Evolutionary conservation across 2,113 vertebrate genomes (phyloP), one percentile per base, ranked within the genome.

Genomic region (Myocastor coypus): DNA sequence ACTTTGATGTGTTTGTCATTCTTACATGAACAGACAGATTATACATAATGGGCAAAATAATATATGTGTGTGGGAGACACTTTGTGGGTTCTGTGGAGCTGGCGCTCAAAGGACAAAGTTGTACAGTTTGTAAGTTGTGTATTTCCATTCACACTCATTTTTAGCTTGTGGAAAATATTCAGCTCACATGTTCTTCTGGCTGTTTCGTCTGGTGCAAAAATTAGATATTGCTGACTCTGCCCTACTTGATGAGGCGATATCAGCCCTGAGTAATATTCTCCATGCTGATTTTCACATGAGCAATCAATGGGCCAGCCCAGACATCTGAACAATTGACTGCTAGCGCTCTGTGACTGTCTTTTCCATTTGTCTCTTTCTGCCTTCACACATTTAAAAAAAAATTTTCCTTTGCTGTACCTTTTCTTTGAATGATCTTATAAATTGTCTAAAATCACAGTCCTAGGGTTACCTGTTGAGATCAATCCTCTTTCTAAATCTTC

Each of bases 161-260:
- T 89, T 32, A 91, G 13, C 16, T 61, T 89, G n/a, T 92, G 5
- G 82, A 68, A 95, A 82, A 68, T 75, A 94, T 69, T 93, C 94
- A 85, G 81, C 52, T 94, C 55, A 92, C 77, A n/a, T 26, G 8
- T 86, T 91, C 73, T 82, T 81, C 40, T 88, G 50, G 87, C 46
- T 94, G 57, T 89, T 7, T 95, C 92, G 68, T 64, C 26, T 93
- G 61, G 57, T 63, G 26, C 26, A 94, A 94, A 91, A 94, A 94
- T 92, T 96, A 96, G 90, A 92, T 82, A 87, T n/a, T 95, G 93
- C 90, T 96, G 64, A 93, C n/a, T 96, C 11, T 30, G 69, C 64
- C 22, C 59, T 87, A 92, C 46, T 94, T 96, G 71, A 96, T 93
- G 87, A 95, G 71, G 75, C 17, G 13, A 0, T 83, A 84, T 83